phyloP scores from a whole-genome alignment of 2,113 vertebrate genomes.

The Catagonus wagneri region DNA sequence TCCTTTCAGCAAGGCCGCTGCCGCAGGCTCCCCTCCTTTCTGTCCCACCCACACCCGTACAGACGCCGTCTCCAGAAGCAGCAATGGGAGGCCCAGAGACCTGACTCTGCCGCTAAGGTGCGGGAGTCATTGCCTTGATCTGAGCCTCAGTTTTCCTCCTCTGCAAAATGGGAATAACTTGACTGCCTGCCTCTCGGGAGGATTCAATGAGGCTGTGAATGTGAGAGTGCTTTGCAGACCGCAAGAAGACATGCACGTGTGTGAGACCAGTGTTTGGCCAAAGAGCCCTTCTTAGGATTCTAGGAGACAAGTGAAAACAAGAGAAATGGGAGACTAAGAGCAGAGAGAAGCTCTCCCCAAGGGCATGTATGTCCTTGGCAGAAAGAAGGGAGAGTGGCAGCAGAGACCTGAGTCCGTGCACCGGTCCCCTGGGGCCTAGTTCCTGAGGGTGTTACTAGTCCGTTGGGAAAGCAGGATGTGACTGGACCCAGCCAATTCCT shows the following conservation, averaged over 20 bases:
- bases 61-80: not conserved
- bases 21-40: rapidly evolving
- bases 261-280: not conserved
- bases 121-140: not conserved
- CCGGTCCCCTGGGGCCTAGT: not conserved
- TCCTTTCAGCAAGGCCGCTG: not conserved
- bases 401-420: not conserved
- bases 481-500: not conserved
- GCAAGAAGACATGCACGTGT: not conserved
- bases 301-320: not conserved
- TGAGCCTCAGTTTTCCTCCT: constrained; percentile 27
- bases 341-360: not conserved
- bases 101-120: not conserved
- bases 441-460: not conserved
- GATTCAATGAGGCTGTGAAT: not conserved
- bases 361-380: not conserved
- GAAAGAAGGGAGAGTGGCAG: not conserved
- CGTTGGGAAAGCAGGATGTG: not conserved
- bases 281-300: not conserved
- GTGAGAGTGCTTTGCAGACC: not conserved
- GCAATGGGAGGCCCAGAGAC: not conserved
- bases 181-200: not conserved
- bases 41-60: rapidly evolving
- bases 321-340: not conserved
- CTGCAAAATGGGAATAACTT: not conserved